Base-by-base conservation (phyloP, 2,113 vertebrate species). In the Agelaius phoeniceus region DNA sequence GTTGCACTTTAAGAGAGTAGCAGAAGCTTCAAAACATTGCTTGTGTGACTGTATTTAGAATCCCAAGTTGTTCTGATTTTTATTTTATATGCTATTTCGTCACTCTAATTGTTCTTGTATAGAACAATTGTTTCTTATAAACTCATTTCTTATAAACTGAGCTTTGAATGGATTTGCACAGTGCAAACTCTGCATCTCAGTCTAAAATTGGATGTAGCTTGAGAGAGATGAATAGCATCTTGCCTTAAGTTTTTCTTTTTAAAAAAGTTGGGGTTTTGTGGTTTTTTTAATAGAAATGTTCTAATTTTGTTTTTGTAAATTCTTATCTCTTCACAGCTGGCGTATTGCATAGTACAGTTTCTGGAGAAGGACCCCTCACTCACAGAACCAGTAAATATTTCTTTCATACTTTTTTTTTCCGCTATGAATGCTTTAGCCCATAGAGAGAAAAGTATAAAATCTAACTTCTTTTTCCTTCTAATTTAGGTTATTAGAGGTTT, bases 311-410 rank as follows among this genome's bases (percentile, higher is more conserved):
- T 87, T 59, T 90, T 69, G 37, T 84, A 33, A 89, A 86, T 88
- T 59, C 68, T 80, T 87, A 84, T 71, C 68, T 89, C 86, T 93
- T 97, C 81, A 43, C 97, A 99, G 99, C 97, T 99, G 99, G 99
- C 99, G 3, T 99, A 99, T 98, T 99, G 99, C 98, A 99, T 99
- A 99, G 99, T 99, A 98, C 99, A 99, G 97, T 99, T 99, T 98
- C 98, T 99, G 98, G 99, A 99, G 98, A 99, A 99, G 98, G 99
- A 99, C 96, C 99, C 99, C 87, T 98, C 99, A 90, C 99, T 99
- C 98, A 99, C 99, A 98, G 99, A 99, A 98, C 99, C 99, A 79
- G 99, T 99, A 97, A 98, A 97, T 99, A 91, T 91, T 93, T 67
- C 23, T 81, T 83, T 82, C 14, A 12, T 89, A 31, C 15, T 76